Evolutionary conservation across 2,797 vertebrate species (phyloP).

Genomic region (Amblyraja radiata): DNA sequence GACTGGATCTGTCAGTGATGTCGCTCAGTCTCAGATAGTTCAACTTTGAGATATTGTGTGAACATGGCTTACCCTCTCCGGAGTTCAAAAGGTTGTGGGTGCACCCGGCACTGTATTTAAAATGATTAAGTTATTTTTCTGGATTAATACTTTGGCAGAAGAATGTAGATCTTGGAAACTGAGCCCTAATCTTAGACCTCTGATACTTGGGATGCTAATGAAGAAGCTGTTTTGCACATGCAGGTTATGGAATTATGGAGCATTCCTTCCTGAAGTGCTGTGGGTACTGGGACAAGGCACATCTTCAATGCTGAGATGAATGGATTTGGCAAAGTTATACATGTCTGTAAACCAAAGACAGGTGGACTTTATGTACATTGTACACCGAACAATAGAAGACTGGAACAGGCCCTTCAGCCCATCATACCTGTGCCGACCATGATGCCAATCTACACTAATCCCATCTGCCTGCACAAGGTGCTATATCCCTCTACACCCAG

Average conservation of each 20-base stretch:
- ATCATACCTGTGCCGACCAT: too few relatives aligned
- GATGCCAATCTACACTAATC: too few relatives aligned
- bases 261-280: not conserved
- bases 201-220: not conserved
- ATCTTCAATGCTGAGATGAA: not conserved
- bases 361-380: not conserved
- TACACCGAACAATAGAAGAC: too few relatives aligned
- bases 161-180: too few relatives aligned
- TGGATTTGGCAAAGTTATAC: not conserved
- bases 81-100: not conserved
- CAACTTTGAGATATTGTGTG: not conserved
- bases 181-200: not conserved
- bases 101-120: not conserved
- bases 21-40: not conserved
- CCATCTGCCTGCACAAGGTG: too few relatives aligned
- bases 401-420: too few relatives aligned
- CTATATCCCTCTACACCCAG: too few relatives aligned
- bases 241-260: not conserved
- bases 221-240: not conserved
- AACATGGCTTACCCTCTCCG: not conserved
- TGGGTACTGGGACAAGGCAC: not conserved
- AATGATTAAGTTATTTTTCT: not conserved
- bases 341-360: too few relatives aligned
- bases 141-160: not conserved
- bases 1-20: too few relatives aligned